These are phyloP conservation scores for Erebia epiphron DNA, from an alignment of 2,888 invertebrate species.

Conservation along the genomic window DNA sequence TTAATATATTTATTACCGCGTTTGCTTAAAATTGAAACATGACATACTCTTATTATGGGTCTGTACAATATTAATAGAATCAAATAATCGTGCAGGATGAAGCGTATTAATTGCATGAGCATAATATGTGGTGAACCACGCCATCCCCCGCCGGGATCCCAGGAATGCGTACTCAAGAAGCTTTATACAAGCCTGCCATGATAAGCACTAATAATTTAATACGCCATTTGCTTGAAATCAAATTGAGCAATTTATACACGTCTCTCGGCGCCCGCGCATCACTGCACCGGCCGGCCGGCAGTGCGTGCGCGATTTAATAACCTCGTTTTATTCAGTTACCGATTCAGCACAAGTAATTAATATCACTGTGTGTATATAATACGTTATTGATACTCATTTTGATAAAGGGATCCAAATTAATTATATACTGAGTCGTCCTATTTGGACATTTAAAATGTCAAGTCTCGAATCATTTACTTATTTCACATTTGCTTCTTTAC, in stretches of 20 bases:
- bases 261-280: conserved; percentile 49
- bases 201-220: conserved; percentile 71
- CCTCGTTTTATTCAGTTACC: conserved; percentile 50
- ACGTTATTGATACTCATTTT: conserved; percentile 11
- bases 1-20: too few relatives aligned
- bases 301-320: conserved; percentile 52
- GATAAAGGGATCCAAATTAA: not conserved
- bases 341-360: conserved; percentile 57
- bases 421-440: not conserved
- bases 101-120: conserved; percentile 42
- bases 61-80: conserved; percentile 26
- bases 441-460: not conserved
- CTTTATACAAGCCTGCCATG: conserved; percentile 53
- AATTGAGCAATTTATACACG: conserved; percentile 79
- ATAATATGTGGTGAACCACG: conserved; percentile 38
- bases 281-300: conserved; percentile 34
- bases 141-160: conserved; percentile 54
- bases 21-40: not conserved
- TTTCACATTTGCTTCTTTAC: too few relatives aligned
- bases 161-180: conserved; percentile 66
- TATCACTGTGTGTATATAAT: conserved; percentile 37
- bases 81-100: conserved; percentile 28
- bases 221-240: conserved; percentile 66
- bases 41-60: not conserved
- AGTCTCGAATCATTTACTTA: too few relatives aligned